A percentile compares a stretch with the other conserved stretches of the same genome.
Evolutionary conservation across 2,797 vertebrate species (phyloP).

Genomic region (Chelmon rostratus): DNA sequence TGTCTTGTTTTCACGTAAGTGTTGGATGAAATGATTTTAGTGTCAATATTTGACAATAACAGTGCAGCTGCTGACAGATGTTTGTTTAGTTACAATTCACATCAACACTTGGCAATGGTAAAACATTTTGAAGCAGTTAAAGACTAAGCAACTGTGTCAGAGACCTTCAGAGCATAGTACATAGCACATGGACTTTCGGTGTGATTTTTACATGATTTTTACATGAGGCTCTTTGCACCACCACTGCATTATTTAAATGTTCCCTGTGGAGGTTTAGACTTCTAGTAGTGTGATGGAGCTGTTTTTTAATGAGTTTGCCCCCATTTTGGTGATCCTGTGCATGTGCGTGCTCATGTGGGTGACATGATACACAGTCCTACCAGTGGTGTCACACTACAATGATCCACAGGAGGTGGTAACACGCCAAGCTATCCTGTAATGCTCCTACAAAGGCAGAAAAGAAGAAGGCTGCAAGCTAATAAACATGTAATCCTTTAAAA

Average conservation of each 20-base stretch:
- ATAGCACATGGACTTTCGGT: neutral
- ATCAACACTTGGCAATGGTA: neutral
- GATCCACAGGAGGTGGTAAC: neutral
- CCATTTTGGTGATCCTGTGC: neutral
- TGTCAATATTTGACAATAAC: neutral
- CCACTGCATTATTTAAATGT: neutral
- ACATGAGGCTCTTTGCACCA: neutral
- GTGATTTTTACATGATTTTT: neutral
- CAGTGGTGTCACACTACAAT: neutral
- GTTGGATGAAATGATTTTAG: neutral
- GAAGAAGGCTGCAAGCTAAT: neutral
- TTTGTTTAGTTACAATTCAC: neutral
- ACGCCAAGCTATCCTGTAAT: neutral
- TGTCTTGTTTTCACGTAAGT: neutral
- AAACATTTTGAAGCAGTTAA: neutral
- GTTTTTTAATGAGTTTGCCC: neutral
- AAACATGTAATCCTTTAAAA: neutral
- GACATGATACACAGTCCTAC: too few relatives aligned
- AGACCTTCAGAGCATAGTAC: neutral
- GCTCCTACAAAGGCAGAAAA: neutral
- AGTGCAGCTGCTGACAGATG: too few relatives aligned
- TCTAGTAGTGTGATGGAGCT: neutral
- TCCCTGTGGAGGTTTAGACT: neutral
- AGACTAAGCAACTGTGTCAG: neutral
- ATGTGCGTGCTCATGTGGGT: too few relatives aligned